Evolutionary conservation across 2,113 vertebrate species (phyloP), one percentile per base, ranked within the genome.

Genomic region (Ophiodon elongatus): DNA sequence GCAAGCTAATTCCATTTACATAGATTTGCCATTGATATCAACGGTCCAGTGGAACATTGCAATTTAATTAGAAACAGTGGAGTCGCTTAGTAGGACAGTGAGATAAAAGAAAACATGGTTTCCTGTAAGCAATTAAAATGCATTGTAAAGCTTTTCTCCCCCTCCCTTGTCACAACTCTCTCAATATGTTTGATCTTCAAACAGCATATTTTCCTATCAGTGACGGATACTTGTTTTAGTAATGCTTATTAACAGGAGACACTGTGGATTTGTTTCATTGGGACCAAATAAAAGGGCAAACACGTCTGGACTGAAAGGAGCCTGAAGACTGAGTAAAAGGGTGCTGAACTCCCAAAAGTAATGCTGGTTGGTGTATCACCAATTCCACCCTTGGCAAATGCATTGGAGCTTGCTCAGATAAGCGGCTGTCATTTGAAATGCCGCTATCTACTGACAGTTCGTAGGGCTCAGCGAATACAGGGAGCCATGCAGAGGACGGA

Each of bases 371-470:
- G 87, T 89, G 71, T 90, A 91, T 91, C 77, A 75, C 85, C 84
- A 60, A 57, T 83, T 80, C 83, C 80, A 73, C 70, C 75, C 84
- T 69, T 69, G 73, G 86, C 77, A 82, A 93, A 94, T 82, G 86
- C 85, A 89, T 63, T 63, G 65, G 80, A 85, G 85, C 91, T 86
- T 89, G 77, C 92, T 93, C 79, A 89, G 94, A 95, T 95, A 95
- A 95, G 93, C 85, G 43, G 75, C 84, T 92, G 94, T 91, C 92
- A 95, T 94, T 94, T 93, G 74, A 85, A 94, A 94, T 85, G 79
- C 84, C 31, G 74, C 88, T 94, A 93, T 95, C 90, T 92, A 33
- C 91, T 88, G 92, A 92, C 90, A 92, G 92, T 91, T 90, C 91
- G 90, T 86, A 83, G 87, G 75, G 87, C 92, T 93, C 86, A 90